Percentiles rank a stretch among this genome's conserved stretches.
phyloP scores from a whole-genome alignment of 2,888 invertebrate species.

The Girardia tigrina region DNA sequence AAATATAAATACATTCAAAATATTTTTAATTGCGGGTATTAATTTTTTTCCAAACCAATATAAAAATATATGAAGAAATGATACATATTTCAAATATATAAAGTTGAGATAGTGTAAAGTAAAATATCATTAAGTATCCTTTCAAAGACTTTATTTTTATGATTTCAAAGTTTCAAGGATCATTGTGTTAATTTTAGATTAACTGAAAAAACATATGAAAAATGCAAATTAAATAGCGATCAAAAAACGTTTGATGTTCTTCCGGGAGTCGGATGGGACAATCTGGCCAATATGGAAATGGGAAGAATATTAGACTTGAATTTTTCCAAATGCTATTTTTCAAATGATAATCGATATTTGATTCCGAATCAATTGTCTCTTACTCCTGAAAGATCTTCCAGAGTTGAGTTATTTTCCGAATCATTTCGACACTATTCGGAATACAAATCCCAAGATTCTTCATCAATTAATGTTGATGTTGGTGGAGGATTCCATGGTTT shows the following conservation, averaged over 20 bases:
- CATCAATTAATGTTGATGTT: slow-evolving; percentile 40
- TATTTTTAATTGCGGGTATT: too few relatives aligned
- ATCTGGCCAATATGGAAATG: slow-evolving; percentile 41
- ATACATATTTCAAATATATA: too few relatives aligned
- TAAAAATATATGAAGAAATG: too few relatives aligned
- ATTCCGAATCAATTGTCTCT: slow-evolving; percentile 41
- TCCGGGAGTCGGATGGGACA: slow-evolving; percentile 44
- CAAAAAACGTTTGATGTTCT: not conserved
- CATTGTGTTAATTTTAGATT: too few relatives aligned
- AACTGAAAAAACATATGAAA: too few relatives aligned
- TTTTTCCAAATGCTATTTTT: slow-evolving; percentile 40
- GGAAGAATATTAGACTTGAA: slow-evolving; percentile 40
- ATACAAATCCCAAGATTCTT: slow-evolving; percentile 40
- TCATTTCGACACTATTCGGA: slow-evolving; percentile 38
- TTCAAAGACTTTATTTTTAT: too few relatives aligned
- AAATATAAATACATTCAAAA: too few relatives aligned
- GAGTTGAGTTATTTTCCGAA: slow-evolving; percentile 40
- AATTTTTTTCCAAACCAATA: too few relatives aligned
- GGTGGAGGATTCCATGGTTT: slow-evolving; percentile 35
- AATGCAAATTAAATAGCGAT: not conserved
- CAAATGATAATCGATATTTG: slow-evolving; percentile 42
- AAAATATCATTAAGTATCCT: too few relatives aligned
- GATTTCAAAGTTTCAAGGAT: too few relatives aligned
- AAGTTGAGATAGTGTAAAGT: too few relatives aligned
- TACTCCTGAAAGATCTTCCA: slow-evolving; percentile 39